A percentile compares a stretch with the other conserved stretches of the same genome.
Conservation (phyloP, 2,113 vertebrate species). For the Corythornis madagascariensis region DNA sequence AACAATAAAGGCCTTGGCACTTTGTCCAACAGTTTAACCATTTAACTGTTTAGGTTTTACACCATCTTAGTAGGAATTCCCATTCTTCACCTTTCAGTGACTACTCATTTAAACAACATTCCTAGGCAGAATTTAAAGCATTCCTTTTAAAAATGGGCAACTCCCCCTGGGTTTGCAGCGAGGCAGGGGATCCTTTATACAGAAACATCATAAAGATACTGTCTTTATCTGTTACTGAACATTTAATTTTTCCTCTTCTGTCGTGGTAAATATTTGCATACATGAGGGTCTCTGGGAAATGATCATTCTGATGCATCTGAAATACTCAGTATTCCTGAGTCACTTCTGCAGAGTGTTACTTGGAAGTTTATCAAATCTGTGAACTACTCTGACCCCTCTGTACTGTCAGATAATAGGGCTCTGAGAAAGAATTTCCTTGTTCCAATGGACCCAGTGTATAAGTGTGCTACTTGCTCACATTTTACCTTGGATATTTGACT, state of each 20-base stretch:
- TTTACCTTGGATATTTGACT: background rate
- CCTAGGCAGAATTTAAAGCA: background rate
- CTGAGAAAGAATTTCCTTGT: background rate
- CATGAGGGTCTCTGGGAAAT: background rate
- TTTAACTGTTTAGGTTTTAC: slow-evolving; percentile 23
- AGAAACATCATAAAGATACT: background rate
- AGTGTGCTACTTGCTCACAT: background rate
- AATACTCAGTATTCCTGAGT: background rate
- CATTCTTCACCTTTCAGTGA: background rate
- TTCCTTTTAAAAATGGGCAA: background rate
- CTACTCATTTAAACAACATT: background rate
- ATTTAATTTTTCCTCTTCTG: background rate
- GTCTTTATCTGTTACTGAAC: background rate
- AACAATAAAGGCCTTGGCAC: slow-evolving; percentile 13
- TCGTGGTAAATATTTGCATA: background rate
- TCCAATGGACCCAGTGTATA: background rate
- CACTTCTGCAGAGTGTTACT: too few relatives aligned
- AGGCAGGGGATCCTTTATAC: background rate
- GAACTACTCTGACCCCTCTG: too few relatives aligned
- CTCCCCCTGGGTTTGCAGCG: background rate
- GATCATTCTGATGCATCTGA: background rate
- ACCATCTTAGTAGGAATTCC: background rate
- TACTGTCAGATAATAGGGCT: background rate
- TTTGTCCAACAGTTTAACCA: background rate
- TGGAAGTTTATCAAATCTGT: too few relatives aligned